Conservation (phyloP, 2,113 vertebrate genomes). For the Lagenorhynchus albirostris region DNA sequence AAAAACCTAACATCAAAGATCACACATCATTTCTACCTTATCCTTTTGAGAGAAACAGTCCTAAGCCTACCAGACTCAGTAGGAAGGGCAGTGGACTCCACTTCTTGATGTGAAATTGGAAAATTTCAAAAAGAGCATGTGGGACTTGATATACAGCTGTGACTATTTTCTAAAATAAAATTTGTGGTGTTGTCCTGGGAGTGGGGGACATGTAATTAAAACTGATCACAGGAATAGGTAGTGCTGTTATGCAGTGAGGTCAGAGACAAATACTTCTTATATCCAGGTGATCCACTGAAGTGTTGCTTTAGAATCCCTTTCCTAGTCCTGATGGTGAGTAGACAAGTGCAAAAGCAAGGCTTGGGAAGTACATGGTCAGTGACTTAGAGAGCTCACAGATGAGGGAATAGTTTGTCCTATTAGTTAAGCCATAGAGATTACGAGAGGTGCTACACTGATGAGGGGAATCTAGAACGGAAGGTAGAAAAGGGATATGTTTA, state of each 20-base stretch:
- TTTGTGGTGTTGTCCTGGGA: neutral
- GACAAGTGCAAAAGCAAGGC: neutral
- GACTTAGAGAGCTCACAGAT: neutral
- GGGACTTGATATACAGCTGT: neutral
- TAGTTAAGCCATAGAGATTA: neutral
- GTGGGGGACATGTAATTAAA: neutral
- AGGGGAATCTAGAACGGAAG: neutral
- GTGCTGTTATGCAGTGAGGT: neutral
- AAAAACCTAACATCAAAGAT: neutral
- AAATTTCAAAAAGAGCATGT: neutral
- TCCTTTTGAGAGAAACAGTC: neutral
- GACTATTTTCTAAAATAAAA: neutral
- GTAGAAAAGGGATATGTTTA: neutral
- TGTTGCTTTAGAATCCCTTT: neutral
- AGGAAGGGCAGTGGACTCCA: neutral
- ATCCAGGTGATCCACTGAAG: neutral
- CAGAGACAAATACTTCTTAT: neutral
- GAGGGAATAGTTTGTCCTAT: neutral
- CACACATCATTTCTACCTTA: neutral
- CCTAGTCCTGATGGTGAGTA: neutral
- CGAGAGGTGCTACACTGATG: fast-evolving
- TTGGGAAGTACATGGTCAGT: neutral
- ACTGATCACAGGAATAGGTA: neutral
- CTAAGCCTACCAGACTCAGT: neutral
- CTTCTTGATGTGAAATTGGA: neutral